Percentiles rank a stretch among this genome's conserved stretches.
Evolutionary conservation across 2,113 vertebrate species (phyloP).

Genomic region (Coreoperca whiteheadi): DNA sequence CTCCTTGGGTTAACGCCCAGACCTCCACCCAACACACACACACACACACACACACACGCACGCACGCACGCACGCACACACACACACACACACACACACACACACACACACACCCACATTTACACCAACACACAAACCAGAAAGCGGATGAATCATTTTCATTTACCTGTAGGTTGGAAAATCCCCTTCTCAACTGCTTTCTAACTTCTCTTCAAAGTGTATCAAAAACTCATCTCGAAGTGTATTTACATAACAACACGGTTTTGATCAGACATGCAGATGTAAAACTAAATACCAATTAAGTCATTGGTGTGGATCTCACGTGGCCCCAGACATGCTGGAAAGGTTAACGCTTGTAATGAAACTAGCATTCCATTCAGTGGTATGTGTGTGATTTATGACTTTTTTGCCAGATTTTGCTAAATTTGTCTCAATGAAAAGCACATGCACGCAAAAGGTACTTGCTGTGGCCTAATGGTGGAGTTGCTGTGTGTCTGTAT

Average conservation of each 20-base stretch:
- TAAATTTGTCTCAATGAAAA: neutral
- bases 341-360: neutral
- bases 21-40: slow-evolving; percentile 21
- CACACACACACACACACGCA: neutral
- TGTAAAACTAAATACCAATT: neutral
- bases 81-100: neutral
- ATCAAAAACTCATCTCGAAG: neutral
- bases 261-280: neutral
- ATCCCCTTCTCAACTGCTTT: neutral
- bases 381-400: neutral
- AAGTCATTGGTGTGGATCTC: neutral
- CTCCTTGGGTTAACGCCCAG: slow-evolving; percentile 42
- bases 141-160: slow-evolving; percentile 41
- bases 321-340: neutral
- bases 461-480: neutral
- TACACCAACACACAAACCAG: neutral
- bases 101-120: neutral
- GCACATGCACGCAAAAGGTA: neutral
- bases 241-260: neutral
- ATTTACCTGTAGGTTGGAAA: slow-evolving; percentile 17
- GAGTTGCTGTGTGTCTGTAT: neutral
- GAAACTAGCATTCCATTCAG: neutral
- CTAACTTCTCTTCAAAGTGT: neutral
- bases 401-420: neutral
- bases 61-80: neutral